phyloP scores from a whole-genome alignment of 2,888 invertebrate genomes.

The Beris chalybata region DNA sequence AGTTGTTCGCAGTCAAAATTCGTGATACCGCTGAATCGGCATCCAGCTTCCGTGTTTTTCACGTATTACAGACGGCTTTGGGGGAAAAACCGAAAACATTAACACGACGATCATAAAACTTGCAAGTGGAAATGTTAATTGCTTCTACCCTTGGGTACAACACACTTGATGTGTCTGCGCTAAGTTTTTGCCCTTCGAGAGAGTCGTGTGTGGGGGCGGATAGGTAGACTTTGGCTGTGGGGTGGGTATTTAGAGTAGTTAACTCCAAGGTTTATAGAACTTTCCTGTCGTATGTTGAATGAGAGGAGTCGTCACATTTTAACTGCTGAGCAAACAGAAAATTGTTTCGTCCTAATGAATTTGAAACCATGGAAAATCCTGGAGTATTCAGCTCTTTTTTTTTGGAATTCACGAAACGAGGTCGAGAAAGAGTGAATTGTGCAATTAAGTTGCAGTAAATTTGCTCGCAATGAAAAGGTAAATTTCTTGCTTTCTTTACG shows the following conservation, averaged over 20 bases:
- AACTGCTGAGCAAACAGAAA: slow-evolving; percentile 10
- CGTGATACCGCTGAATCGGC: too few relatives aligned
- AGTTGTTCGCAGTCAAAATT: too few relatives aligned
- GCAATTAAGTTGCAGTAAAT: too few relatives aligned
- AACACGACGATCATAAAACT: slow-evolving; percentile 16
- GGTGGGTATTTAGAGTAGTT: too few relatives aligned
- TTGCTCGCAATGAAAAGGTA: too few relatives aligned
- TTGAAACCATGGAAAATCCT: not conserved
- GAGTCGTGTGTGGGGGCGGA: not conserved
- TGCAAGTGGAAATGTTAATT: slow-evolving; percentile 22
- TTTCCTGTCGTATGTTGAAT: not conserved
- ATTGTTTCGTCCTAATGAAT: slow-evolving; percentile 5
- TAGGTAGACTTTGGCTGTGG: not conserved
- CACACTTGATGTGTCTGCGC: not conserved
- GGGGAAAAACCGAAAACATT: slow-evolving; percentile 6
- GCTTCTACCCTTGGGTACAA: slow-evolving; percentile 4
- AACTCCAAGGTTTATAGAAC: too few relatives aligned
- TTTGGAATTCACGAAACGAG: too few relatives aligned
- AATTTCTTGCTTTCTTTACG: too few relatives aligned
- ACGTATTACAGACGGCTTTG: too few relatives aligned
- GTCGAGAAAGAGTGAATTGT: too few relatives aligned
- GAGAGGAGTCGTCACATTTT: not conserved
- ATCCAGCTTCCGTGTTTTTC: too few relatives aligned
- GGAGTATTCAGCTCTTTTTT: too few relatives aligned
- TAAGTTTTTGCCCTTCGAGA: not conserved